Evolutionary conservation across 2,113 vertebrate genomes (phyloP).

Genomic region (Rhea americana): DNA sequence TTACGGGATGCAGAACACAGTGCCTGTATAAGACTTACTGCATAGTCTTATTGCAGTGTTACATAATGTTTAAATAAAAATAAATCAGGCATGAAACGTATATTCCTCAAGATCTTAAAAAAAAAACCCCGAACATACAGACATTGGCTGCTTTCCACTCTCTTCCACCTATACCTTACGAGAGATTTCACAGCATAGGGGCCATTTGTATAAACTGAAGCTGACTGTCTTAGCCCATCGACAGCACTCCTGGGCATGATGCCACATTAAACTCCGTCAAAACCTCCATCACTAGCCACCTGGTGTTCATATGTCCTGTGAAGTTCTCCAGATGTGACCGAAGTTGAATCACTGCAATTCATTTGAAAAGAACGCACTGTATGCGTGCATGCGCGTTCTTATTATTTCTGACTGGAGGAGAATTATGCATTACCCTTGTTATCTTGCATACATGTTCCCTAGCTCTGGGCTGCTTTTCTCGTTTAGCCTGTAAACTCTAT

Average conservation of each 20-base stretch:
- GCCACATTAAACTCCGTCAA: background rate
- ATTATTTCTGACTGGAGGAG: background rate
- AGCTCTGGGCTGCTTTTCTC: background rate
- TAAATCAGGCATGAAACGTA: background rate
- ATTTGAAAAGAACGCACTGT: background rate
- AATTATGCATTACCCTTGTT: background rate
- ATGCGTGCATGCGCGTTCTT: fast-evolving
- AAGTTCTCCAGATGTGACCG: background rate
- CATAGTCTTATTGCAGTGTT: background rate
- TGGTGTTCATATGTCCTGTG: background rate
- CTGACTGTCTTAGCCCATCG: fast-evolving
- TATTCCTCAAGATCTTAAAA: background rate
- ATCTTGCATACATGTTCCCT: background rate
- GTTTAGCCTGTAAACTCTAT: background rate
- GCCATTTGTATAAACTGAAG: background rate
- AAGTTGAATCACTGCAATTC: background rate
- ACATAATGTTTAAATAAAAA: background rate
- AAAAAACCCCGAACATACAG: background rate
- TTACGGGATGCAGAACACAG: fast-evolving
- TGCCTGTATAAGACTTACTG: fast-evolving
- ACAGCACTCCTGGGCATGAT: background rate
- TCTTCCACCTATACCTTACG: background rate
- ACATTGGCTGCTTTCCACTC: background rate
- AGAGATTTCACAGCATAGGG: background rate
- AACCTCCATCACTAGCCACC: background rate